Percentiles rank a stretch among this genome's conserved stretches.
These are phyloP conservation scores for Eriosoma lanigerum DNA, from an alignment of 1,140 invertebrate species.

Conservation along the genomic window DNA sequence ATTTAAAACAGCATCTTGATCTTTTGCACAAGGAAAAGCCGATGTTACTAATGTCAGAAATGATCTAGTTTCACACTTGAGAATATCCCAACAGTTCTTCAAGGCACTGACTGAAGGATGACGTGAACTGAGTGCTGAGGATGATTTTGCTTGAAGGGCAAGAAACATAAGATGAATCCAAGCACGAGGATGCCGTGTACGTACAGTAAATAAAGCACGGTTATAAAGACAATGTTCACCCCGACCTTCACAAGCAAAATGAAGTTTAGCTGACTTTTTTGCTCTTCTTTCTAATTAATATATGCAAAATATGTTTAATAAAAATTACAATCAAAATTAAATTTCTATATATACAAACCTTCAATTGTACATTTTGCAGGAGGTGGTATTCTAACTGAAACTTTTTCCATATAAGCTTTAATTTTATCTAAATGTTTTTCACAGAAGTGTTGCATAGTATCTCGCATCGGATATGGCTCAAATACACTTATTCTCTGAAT, in stretches of 20 bases:
- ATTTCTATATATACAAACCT: conserved; percentile 61
- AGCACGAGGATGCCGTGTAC: conserved; percentile 80
- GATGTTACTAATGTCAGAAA: conserved; percentile 90
- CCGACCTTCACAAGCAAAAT: conserved; percentile 84
- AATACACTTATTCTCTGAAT: conserved; percentile 78
- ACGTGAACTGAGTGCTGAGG: conserved; percentile 77
- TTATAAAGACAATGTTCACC: conserved; percentile 88
- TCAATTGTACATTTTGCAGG: conserved; percentile 89
- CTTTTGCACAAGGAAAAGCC: conserved; percentile 85
- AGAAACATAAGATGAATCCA: conserved; percentile 97
- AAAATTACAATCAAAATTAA: background rate
- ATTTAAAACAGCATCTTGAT: conserved; percentile 80
- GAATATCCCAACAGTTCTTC: conserved; percentile 89
- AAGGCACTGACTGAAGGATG: conserved; percentile 80
- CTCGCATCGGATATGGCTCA: conserved; percentile 82
- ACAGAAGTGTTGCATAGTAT: conserved; percentile 91
- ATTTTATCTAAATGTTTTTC: conserved; percentile 91
- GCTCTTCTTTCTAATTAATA: conserved; percentile 74
- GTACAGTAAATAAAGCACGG: conserved; percentile 79
- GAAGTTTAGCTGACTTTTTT: conserved; percentile 82
- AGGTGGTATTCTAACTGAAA: conserved; percentile 80
- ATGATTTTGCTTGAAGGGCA: conserved; percentile 78
- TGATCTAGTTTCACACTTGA: conserved; percentile 85
- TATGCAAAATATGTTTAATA: background rate
- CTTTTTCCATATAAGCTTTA: conserved; percentile 84